Evolutionary conservation across 2,888 invertebrate species (phyloP).

Genomic region (Pediacus dermestoides): DNA sequence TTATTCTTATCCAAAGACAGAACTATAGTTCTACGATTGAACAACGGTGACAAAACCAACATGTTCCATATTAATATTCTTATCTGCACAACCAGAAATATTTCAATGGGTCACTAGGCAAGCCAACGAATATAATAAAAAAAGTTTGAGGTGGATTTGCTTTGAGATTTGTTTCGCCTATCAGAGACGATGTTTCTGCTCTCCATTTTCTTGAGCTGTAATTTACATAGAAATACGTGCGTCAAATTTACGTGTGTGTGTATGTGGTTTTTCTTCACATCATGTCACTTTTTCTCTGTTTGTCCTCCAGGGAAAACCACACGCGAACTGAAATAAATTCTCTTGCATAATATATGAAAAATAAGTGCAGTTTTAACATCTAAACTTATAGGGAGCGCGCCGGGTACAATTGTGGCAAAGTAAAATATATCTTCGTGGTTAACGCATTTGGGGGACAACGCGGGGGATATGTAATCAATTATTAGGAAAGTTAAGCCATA

Average conservation of each 20-base stretch:
- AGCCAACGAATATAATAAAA: too few relatives aligned
- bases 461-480: constrained; percentile 24
- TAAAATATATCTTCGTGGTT: not conserved
- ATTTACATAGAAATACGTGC: constrained; percentile 1
- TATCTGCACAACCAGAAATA: too few relatives aligned
- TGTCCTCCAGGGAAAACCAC: not conserved
- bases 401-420: not conserved
- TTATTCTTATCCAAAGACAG: too few relatives aligned
- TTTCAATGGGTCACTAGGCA: too few relatives aligned
- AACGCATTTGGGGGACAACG: not conserved
- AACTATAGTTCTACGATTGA: too few relatives aligned
- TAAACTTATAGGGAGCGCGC: constrained; percentile 1
- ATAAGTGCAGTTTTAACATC: constrained; percentile 6
- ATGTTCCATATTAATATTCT: too few relatives aligned
- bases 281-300: too few relatives aligned
- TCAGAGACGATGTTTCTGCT: too few relatives aligned
- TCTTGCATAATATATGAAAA: constrained; percentile 5
- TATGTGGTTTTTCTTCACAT: not conserved
- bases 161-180: too few relatives aligned
- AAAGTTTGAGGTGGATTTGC: too few relatives aligned
- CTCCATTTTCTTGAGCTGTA: too few relatives aligned
- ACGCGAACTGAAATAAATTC: not conserved
- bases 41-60: too few relatives aligned
- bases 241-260: not conserved
- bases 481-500: constrained; percentile 27